Conservation (phyloP, 2,888 invertebrate genomes). For the Neuroscelio doddi region DNA sequence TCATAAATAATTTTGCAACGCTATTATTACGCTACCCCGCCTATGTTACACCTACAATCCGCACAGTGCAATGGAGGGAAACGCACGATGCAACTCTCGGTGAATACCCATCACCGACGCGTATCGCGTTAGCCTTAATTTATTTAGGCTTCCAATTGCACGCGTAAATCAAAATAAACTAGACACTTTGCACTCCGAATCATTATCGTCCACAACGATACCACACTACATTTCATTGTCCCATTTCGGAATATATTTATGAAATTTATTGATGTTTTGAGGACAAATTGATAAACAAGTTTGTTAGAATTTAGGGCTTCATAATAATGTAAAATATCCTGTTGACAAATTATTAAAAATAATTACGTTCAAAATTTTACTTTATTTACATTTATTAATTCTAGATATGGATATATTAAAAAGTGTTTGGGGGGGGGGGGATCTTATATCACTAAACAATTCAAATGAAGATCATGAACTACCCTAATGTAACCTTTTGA, state of each 20-base stretch:
- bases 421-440: no score
- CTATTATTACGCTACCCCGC: constrained; percentile 64
- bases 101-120: constrained; percentile 50
- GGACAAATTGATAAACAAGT: no score
- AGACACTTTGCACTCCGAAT: constrained; percentile 21
- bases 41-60: constrained; percentile 58
- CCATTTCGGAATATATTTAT: constrained; percentile 21
- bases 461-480: no score
- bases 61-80: constrained; percentile 35
- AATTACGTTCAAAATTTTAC: no score
- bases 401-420: no score
- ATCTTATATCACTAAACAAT: no score
- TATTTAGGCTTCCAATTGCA: constrained; percentile 53
- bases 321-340: no score
- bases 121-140: constrained; percentile 55
- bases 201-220: constrained; percentile 28
- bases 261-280: no score
- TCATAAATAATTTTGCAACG: constrained; percentile 69
- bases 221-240: constrained; percentile 23
- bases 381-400: no score
- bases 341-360: no score
- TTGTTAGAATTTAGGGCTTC: no score
- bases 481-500: no score
- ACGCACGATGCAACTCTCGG: constrained; percentile 34
- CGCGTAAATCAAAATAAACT: constrained; percentile 46